Conservation (phyloP, 2,797 vertebrate genomes). For the Thripadectes ignobilis region DNA sequence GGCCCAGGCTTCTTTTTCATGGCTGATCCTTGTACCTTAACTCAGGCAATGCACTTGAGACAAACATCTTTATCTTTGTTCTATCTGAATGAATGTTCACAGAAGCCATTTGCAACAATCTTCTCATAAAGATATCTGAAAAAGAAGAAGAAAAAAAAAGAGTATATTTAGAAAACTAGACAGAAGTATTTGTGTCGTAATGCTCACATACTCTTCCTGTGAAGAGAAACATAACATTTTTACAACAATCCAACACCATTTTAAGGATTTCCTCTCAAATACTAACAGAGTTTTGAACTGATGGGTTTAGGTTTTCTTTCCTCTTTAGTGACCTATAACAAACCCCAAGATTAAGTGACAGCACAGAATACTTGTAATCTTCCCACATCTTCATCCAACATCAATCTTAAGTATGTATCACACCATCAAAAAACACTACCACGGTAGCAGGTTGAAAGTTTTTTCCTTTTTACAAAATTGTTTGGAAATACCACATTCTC, state of each 20-base stretch:
- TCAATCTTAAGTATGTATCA: background rate
- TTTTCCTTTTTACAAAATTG: background rate
- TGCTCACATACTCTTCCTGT: background rate
- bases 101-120: background rate
- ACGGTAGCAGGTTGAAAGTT: background rate
- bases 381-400: background rate
- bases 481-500: background rate
- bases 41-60: accelerated
- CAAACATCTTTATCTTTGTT: background rate
- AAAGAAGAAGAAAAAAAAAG: background rate
- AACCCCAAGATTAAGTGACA: accelerated
- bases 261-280: background rate
- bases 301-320: background rate
- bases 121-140: background rate
- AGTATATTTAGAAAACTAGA: background rate
- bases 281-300: background rate
- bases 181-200: background rate
- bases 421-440: background rate
- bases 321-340: background rate
- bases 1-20: background rate
- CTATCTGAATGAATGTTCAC: background rate
- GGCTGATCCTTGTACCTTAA: background rate
- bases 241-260: background rate
- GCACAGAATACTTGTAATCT: background rate
- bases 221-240: background rate